Percentiles rank a stretch among this genome's conserved stretches.
These are phyloP conservation scores for Alcedo quadribrachys DNA, from an alignment of 2,797 vertebrate species.

Conservation along the genomic window DNA sequence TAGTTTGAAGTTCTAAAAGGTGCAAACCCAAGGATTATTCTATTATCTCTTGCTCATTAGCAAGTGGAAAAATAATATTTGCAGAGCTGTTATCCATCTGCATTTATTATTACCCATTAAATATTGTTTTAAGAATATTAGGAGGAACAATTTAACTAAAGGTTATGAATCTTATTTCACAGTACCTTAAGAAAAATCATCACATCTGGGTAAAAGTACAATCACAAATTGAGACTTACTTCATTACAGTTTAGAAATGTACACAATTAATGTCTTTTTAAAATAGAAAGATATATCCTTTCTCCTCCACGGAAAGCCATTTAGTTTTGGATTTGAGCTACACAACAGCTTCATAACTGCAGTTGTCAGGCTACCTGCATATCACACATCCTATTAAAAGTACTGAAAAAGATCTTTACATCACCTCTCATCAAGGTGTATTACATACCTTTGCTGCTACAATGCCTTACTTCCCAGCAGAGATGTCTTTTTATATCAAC, in stretches of 20 bases:
- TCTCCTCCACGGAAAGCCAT: background rate
- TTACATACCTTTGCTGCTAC: background rate
- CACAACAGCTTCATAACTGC: background rate
- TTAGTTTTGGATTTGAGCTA: background rate
- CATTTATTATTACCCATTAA: conserved; percentile 25
- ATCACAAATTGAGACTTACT: conserved; percentile 8
- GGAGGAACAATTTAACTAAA: conserved; percentile 20
- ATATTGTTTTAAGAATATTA: conserved; percentile 19
- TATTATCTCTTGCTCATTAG: background rate
- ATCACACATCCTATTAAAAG: background rate
- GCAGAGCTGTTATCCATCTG: background rate
- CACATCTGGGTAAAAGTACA: background rate
- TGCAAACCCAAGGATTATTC: background rate
- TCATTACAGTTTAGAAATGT: background rate
- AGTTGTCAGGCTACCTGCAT: conserved; percentile 22
- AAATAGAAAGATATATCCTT: background rate
- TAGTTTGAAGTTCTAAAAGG: conserved; percentile 10
- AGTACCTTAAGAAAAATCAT: conserved; percentile 17
- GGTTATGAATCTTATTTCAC: conserved; percentile 46
- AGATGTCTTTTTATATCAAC: conserved; percentile 6
- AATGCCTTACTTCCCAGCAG: background rate
- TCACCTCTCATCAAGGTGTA: conserved; percentile 9
- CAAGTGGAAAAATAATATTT: background rate
- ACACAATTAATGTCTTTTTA: background rate
- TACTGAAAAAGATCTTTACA: conserved; percentile 3